phyloP scores from a whole-genome alignment of 2,797 vertebrate genomes.

The Fundulus diaphanus region DNA sequence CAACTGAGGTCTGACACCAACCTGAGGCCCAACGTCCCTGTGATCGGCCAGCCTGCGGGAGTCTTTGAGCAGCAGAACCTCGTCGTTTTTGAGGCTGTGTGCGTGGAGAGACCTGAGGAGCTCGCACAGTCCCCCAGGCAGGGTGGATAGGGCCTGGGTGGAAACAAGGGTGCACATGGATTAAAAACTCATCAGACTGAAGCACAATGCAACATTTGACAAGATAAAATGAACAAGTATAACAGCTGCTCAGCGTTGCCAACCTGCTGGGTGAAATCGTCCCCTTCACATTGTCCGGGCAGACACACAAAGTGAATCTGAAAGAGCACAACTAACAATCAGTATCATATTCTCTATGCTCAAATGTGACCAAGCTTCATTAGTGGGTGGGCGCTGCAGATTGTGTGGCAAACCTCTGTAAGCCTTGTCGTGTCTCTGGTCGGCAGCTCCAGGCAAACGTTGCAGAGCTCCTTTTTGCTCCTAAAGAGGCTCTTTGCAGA shows the following conservation, averaged over 20 bases:
- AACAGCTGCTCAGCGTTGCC: not conserved
- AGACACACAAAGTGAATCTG: constrained; percentile 84
- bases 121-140: constrained; percentile 88
- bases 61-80: constrained; percentile 92
- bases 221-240: not conserved
- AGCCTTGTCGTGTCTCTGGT: constrained; percentile 77
- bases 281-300: constrained; percentile 78
- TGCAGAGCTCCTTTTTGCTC: constrained; percentile 91
- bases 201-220: not conserved
- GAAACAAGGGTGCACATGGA: not conserved
- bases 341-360: constrained; percentile 5
- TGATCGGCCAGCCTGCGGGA: constrained; percentile 76
- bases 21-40: constrained; percentile 64
- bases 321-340: constrained; percentile 37
- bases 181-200: not conserved
- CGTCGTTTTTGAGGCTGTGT: constrained; percentile 90
- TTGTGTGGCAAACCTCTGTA: constrained; percentile 83
- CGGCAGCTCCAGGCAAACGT: constrained; percentile 81
- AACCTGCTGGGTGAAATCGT: constrained; percentile 79
- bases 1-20: constrained; percentile 9
- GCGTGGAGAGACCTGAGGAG: constrained; percentile 89
- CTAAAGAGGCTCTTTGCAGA: constrained; percentile 89
- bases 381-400: not conserved
- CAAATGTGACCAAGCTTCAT: not conserved
- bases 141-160: constrained; percentile 75